Evolutionary conservation across 2,113 vertebrate genomes (phyloP), one percentile per base, ranked within the genome.

Genomic region (Sciurus niger): DNA sequence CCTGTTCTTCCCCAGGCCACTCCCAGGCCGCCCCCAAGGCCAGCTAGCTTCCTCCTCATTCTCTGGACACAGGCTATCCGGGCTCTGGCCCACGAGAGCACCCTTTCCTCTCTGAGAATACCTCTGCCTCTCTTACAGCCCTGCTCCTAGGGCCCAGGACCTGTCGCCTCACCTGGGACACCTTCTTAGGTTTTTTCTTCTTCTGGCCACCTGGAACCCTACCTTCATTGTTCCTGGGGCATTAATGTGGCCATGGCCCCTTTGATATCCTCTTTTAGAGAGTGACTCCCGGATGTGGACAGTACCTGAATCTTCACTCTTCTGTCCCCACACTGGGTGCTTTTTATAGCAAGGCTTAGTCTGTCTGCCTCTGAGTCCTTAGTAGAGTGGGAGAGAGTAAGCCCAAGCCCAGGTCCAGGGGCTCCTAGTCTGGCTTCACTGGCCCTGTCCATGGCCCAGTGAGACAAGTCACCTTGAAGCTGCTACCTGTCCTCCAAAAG

Each of bases 371-470:
- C 12, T 22, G 28, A 68, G 53, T 0, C 4, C 13, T 4, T 84
- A 60, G 83, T 5, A 34, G 28, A 2, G 1, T 30, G 22, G 92
- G 46, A 43, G 20, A 63, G 17, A 60, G 25, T 11, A 11, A 22
- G 40, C 20, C 40, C 14, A n/a, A 37, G 18, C 20, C 34, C 30
- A 67, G 37, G 12, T 43, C 48, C 25, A 37, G 30, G 34, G 28
- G 6, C 10, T 24, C 10, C 48, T 24, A 7, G 58, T 18, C 12
- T 8, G 34, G 4, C n/a, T n/a, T 92, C 2, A 0, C 1, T n/a
- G 40, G 67, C 9, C 22, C 1, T 10, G 0, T 14, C 20, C 65
- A 4, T 34, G 43, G 72, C 2, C 74, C 13, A 8, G 60, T 55
- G 14, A 37, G 40, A 17, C 10, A 30, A 34, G 68, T n/a, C 8